Base-by-base conservation (phyloP, 1,140 invertebrate genomes). In the Wiebesia pumilae region DNA sequence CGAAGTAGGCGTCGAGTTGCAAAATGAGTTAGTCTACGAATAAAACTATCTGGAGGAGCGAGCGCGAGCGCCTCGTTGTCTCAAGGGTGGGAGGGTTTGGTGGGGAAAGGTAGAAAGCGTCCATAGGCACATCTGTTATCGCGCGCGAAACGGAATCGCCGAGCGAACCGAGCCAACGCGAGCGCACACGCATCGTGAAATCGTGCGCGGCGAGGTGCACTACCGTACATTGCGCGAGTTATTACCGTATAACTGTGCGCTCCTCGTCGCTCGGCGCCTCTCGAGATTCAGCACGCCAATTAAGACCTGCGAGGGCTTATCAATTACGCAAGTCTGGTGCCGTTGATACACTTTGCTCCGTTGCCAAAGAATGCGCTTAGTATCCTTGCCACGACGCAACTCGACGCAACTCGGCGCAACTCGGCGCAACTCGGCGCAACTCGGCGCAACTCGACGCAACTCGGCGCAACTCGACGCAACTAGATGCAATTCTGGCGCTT, bases 61-160 rank as follows among this genome's bases (percentile, higher is more conserved):
- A 7, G 62, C 51, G 58, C 81, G 47, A n/a, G 35, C 1, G 7
- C 0, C n/a, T n/a, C n/a, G n/a, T 10, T 35, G 67, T 10, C 14
- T 33, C 2, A 24, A 0, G 38, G 24, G 6, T 0, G 71, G 40
- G 33, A n/a, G 21, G 35, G 71, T 43, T 9, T 9, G 65, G 30
- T 14, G n/a, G 30, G 21, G n/a, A 24, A 27, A 71, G 67, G 24
- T 6, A 27, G 35, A 47, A n/a, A n/a, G 81, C 35, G 73, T 51
- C 3, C 24, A 43, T 43, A 4, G 58, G 79, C 78, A 83, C 84
- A 83, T 83, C 69, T 77, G 62, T 85, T 85, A 83, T 54, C 30
- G 71, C 38, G 35, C 75, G 62, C 43, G 78, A 84, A 33, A 58
- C 43, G 33, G 35, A 71, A 33, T 51, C 47, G 38, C 47, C 40